Conservation (phyloP, 2,797 vertebrate species). For the Eremophila alpestris region DNA sequence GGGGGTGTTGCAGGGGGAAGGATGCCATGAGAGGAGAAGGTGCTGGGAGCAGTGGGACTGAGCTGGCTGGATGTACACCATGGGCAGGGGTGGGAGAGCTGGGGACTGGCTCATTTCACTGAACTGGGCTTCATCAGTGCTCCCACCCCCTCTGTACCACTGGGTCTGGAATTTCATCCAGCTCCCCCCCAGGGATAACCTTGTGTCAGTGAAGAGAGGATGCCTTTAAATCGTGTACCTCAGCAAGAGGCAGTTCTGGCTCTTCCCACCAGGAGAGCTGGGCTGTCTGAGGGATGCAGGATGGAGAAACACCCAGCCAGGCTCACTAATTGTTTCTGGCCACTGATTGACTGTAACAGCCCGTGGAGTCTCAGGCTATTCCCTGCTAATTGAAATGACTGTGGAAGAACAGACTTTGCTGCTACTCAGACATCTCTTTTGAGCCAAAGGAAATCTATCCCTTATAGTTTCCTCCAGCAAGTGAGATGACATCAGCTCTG, state of each 20-base stretch:
- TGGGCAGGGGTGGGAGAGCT: not conserved
- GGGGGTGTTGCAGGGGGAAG: no score
- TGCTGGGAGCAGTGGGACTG: not conserved
- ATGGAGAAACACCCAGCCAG: not conserved
- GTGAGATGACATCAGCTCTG: constrained; percentile 30
- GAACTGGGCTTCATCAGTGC: not conserved
- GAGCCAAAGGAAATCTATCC: constrained; percentile 37
- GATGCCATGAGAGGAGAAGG: not conserved
- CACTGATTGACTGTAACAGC: not conserved
- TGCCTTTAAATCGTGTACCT: not conserved
- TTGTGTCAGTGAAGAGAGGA: not conserved
- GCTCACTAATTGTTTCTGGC: constrained; percentile 30
- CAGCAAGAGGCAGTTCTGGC: not conserved
- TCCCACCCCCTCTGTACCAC: not conserved
- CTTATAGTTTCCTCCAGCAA: constrained; percentile 16
- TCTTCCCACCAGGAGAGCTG: fast-evolving
- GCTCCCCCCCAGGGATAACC: not conserved
- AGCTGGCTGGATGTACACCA: fast-evolving
- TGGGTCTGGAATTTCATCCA: not conserved
- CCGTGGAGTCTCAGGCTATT: not conserved
- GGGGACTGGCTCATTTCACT: not conserved
- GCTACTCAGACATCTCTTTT: not conserved
- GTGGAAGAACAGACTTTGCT: not conserved
- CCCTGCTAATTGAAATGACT: not conserved
- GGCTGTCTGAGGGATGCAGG: not conserved